phyloP scores from a whole-genome alignment of 2,797 vertebrate genomes.

The Tachyglossus aculeatus region DNA sequence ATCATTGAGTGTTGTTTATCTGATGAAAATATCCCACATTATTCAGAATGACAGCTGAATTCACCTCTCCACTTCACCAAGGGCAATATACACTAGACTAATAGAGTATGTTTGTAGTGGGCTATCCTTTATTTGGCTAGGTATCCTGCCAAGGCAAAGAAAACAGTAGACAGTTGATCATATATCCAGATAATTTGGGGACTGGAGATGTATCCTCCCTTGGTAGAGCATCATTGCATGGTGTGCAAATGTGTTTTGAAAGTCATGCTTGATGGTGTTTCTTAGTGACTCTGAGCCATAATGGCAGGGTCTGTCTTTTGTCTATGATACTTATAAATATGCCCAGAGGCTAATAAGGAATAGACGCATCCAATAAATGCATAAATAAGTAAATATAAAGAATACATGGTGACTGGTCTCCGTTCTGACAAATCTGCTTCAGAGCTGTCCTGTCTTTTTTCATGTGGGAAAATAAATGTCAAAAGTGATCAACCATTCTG shows the following conservation, averaged over 20 bases:
- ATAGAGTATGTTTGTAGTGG: no score
- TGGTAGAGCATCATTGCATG: constrained; percentile 54
- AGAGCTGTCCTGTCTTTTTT: constrained; percentile 60
- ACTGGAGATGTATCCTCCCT: constrained; percentile 25
- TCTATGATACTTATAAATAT: constrained; percentile 52
- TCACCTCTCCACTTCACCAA: no score
- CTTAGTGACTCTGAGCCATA: constrained; percentile 44
- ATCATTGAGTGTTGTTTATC: no score
- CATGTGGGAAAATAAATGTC: constrained; percentile 64
- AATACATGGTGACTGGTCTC: constrained; percentile 40
- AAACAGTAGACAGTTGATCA: no score
- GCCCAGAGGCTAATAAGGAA: constrained; percentile 56
- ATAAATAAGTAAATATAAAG: constrained; percentile 63
- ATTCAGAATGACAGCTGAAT: no score
- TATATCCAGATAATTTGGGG: constrained; percentile 15
- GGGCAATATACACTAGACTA: no score
- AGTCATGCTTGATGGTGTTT: constrained; percentile 37
- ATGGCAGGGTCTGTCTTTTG: constrained; percentile 58
- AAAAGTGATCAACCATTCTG: constrained; percentile 58
- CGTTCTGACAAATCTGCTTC: constrained; percentile 60
- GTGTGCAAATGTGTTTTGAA: constrained; percentile 52
- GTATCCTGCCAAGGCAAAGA: no score
- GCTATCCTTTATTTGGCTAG: no score
- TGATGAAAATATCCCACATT: no score
- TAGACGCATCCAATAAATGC: constrained; percentile 49